These are phyloP conservation scores for Pammene fasciana DNA, from an alignment of 2,888 invertebrate genomes.

Conservation along the genomic window DNA sequence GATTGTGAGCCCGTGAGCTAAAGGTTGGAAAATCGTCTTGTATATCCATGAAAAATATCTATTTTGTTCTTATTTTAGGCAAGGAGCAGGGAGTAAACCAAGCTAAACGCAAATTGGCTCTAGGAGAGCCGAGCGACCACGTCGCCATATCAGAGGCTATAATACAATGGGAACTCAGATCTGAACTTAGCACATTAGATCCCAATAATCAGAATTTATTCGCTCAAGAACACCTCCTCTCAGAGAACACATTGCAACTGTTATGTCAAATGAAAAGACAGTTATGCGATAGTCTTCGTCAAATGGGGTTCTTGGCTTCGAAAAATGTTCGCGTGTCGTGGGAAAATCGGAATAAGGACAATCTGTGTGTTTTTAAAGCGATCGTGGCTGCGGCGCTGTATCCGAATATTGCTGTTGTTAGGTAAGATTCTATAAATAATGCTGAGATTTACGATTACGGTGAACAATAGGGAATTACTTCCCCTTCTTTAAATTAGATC, in stretches of 20 bases:
- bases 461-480: too few species aligned
- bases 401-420: slow-evolving; percentile 91
- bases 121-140: slow-evolving; percentile 90
- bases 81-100: slow-evolving; percentile 85
- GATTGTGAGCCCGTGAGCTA: too few species aligned
- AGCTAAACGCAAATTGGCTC: slow-evolving; percentile 83
- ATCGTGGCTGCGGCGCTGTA: slow-evolving; percentile 94
- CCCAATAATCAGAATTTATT: slow-evolving; percentile 70
- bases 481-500: too few species aligned
- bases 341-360: slow-evolving; percentile 89
- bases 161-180: slow-evolving; percentile 78
- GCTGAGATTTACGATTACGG: too few species aligned
- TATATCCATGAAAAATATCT: too few species aligned
- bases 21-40: too few species aligned
- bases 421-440: slow-evolving; percentile 65
- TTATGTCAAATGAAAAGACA: slow-evolving; percentile 92
- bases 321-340: slow-evolving; percentile 79
- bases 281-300: slow-evolving; percentile 88
- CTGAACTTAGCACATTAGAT: slow-evolving; percentile 22
- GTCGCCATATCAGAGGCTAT: slow-evolving; percentile 89
- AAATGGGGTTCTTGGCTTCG: slow-evolving; percentile 88
- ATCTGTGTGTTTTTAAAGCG: slow-evolving; percentile 90
- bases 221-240: slow-evolving; percentile 89
- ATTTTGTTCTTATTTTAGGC: slow-evolving; percentile 64
- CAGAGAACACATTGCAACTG: slow-evolving; percentile 85